Evolutionary conservation across 2,797 vertebrate species (phyloP), one percentile per base, ranked within the genome.

Genomic region (Neosilurus mollespiculum): DNA sequence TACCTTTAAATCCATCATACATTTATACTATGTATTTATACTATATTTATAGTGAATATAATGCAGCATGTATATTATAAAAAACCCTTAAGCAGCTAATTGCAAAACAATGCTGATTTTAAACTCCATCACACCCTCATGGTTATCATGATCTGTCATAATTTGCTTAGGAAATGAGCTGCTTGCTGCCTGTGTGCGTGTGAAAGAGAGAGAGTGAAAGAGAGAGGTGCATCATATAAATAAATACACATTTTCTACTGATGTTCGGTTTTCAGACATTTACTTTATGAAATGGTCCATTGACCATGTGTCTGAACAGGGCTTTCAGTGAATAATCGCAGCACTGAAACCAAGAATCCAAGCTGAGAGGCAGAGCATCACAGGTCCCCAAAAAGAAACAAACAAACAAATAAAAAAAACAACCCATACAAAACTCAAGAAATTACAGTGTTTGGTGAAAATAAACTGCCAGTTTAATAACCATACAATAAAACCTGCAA

Each of bases 401-500:
- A 69, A 78, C 24, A 75, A 62, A 91, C 92, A 90, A 62, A 91
- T 92, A 90, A 65, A 91, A 92, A 89, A 88, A 89, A 92, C 8
- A 61, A 8, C 64, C 64, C 20, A 94, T 91, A 92, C 89, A 93
- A 92, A 89, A 90, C 89, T 92, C 92, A 82, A 93, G 92, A 91
- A 81, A 91, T 95, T 97, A 98, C 97, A 98, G 96, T 98, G 97
- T 96, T 97, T 95, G 96, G 96, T 98, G 96, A 94, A 94, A 94
- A 94, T 94, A 91, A 94, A 95, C 93, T 93, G 94, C 92, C 94
- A 93, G 93, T 93, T 94, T 92, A 93, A 93, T 94, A 93, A 94
- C 93, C 93, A 93, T 94, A 94, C 92, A 94, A 94, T 94, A 94
- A 93, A 94, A 94, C 93, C 93, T 94, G 94, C 91, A 94, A 94